Conservation (phyloP, 2,888 invertebrate genomes). For the Clostera curtula region DNA sequence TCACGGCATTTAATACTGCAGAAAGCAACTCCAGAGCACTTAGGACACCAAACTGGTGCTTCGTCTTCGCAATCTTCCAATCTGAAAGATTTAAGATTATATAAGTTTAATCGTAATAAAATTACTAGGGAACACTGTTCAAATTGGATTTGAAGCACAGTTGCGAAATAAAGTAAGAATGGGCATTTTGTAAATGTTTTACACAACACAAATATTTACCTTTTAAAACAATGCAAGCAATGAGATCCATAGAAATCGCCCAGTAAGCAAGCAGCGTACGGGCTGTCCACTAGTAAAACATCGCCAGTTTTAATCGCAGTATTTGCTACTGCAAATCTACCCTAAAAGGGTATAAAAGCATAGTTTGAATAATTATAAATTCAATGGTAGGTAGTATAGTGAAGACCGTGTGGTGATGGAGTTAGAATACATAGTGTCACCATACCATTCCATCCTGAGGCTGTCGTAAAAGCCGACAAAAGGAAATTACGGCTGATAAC, state of each 20-base stretch:
- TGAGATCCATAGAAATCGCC: conserved; percentile 85
- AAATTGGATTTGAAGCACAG: too few species aligned
- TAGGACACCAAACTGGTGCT: conserved; percentile 81
- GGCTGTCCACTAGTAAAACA: conserved; percentile 80
- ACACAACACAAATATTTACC: too few species aligned
- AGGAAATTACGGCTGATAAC: too few species aligned
- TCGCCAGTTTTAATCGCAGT: conserved; percentile 80
- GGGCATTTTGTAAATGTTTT: too few species aligned
- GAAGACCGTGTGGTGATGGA: too few species aligned
- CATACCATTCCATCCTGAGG: too few species aligned
- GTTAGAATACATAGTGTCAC: not conserved
- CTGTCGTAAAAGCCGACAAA: too few species aligned
- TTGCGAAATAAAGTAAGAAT: too few species aligned
- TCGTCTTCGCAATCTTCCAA: conserved; percentile 42
- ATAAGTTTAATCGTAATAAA: too few species aligned
- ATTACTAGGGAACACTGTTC: too few species aligned
- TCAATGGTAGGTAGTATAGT: too few species aligned
- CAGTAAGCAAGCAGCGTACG: conserved; percentile 83
- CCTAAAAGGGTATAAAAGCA: conserved; percentile 43
- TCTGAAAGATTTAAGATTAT: conserved; percentile 21
- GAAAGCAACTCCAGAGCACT: conserved; percentile 86
- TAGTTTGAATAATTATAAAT: too few species aligned
- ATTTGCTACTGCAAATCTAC: conserved; percentile 81
- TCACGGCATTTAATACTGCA: conserved; percentile 80
- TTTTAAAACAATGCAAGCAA: conserved; percentile 86